Evolutionary conservation across 2,113 vertebrate species (phyloP), one percentile per base, ranked within the genome.

Genomic region (Furnarius figulus): DNA sequence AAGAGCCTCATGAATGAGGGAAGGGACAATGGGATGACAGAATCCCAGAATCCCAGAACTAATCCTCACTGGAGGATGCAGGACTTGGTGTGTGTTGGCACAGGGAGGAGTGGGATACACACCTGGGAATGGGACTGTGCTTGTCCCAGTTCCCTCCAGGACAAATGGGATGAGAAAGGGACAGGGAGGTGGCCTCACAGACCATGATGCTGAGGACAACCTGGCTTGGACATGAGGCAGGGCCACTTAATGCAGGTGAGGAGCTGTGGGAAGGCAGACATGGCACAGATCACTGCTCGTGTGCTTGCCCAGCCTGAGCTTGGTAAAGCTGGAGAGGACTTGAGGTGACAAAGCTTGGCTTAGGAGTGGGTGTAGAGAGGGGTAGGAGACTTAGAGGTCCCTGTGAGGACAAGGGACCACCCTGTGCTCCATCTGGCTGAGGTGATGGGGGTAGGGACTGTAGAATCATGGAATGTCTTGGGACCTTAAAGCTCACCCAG

Each of bases 151-250:
- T 40, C 14, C 16, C n/a, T 35, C 53, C 6, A 6, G 47, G 62
- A 75, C n/a, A 33, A 47, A 30, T 1, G 0, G 0, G 2, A 14
- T 31, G 9, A 0, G 4, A 8, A 39, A 58, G 56, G 50, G 59
- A 58, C 35, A 20, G 28, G 55, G 47, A 71, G 56, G 53, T 40
- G 62, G 19, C 44, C 30, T 37, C 46, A 1, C 2, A 33, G 44
- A 16, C 19, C 0, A 0, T 3, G 19, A 25, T 39, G 87, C 62
- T 50, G 56, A 63, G 71, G 28, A 21, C 53, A 44, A 5, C 12
- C 3, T 44, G 46, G 13, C 25, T 67, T n/a, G 59, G 67, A 49
- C 24, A 30, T 13, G 0, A 59, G 46, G 31, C 28, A 55, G 81
- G 21, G 39, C 14, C 10, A 4, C 24, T 53, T 72, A 12, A 49